Conservation (phyloP, 2,888 invertebrate species). For the Leucophenga maculata region DNA sequence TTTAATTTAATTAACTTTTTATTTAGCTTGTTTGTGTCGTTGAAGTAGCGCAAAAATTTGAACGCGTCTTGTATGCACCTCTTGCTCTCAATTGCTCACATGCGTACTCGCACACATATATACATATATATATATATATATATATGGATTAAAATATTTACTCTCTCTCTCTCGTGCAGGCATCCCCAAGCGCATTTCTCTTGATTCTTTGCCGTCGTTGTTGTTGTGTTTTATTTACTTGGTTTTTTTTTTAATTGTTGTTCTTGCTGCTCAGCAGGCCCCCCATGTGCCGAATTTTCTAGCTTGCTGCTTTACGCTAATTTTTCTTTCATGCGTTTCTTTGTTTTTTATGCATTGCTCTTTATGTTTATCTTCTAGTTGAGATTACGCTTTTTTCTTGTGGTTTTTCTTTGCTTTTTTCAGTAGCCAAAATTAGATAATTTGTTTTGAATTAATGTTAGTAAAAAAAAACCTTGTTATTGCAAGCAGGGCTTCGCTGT, state of each 20-base stretch:
- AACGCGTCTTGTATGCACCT: neutral
- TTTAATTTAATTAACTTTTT: constrained; percentile 22
- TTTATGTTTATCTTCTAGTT: constrained; percentile 36
- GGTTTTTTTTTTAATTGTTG: constrained; percentile 18
- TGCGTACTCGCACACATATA: neutral
- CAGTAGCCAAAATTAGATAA: constrained; percentile 41
- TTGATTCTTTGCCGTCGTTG: neutral
- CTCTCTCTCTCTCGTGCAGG: neutral
- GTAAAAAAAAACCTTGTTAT: neutral
- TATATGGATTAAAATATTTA: no score
- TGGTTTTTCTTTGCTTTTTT: constrained; percentile 26
- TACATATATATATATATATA: neutral
- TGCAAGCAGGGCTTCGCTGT: neutral
- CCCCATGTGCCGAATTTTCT: constrained; percentile 1
- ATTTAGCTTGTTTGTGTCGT: neutral
- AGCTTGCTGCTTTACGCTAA: no score
- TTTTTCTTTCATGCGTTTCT: constrained; percentile 30
- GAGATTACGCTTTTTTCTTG: constrained; percentile 28
- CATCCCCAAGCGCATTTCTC: constrained; percentile 3
- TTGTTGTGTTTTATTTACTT: constrained; percentile 34
- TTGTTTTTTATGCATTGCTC: constrained; percentile 40
- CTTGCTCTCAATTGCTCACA: neutral
- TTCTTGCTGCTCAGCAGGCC: constrained; percentile 28
- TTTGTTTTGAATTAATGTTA: constrained; percentile 53
- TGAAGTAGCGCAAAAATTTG: no score